Conservation (phyloP, 1,140 invertebrate genomes). For the Hyles euphorbiae region DNA sequence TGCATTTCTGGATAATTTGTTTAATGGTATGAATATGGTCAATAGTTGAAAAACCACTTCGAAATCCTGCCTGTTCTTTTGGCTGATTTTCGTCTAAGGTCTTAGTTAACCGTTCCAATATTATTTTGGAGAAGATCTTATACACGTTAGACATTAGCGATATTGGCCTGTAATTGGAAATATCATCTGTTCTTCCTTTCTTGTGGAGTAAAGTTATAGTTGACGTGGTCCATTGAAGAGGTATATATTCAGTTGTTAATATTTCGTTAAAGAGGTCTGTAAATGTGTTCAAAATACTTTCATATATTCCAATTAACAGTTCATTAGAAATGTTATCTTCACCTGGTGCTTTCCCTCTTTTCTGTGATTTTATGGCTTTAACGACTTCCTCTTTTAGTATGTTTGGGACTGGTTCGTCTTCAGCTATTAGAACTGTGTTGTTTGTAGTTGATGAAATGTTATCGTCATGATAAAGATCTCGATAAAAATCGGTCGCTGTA, state of each 20-base stretch:
- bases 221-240: slow-evolving; percentile 23
- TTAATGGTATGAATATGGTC: slow-evolving; percentile 23
- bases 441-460: slow-evolving; percentile 1
- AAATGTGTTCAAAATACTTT: slow-evolving; percentile 11
- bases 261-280: slow-evolving; percentile 30
- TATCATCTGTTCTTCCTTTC: slow-evolving; percentile 28
- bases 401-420: slow-evolving; percentile 16
- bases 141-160: slow-evolving; percentile 25
- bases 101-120: slow-evolving; percentile 21
- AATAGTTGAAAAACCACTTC: slow-evolving; percentile 22
- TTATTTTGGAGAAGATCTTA: slow-evolving; percentile 30
- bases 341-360: slow-evolving; percentile 27
- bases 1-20: slow-evolving; percentile 25
- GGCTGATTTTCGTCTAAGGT: slow-evolving; percentile 26
- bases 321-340: slow-evolving; percentile 31
- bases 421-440: background rate
- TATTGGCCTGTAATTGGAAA: slow-evolving; percentile 29
- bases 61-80: slow-evolving; percentile 22
- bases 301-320: slow-evolving; percentile 19
- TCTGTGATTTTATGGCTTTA: slow-evolving; percentile 30
- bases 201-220: slow-evolving; percentile 32
- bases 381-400: slow-evolving; percentile 27
- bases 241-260: slow-evolving; percentile 25
- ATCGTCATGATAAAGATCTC: slow-evolving; percentile 11
- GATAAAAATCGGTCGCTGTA: slow-evolving; percentile 17